phyloP scores from a whole-genome alignment of 2,888 invertebrate genomes.

The Cataglyphis cursor region DNA sequence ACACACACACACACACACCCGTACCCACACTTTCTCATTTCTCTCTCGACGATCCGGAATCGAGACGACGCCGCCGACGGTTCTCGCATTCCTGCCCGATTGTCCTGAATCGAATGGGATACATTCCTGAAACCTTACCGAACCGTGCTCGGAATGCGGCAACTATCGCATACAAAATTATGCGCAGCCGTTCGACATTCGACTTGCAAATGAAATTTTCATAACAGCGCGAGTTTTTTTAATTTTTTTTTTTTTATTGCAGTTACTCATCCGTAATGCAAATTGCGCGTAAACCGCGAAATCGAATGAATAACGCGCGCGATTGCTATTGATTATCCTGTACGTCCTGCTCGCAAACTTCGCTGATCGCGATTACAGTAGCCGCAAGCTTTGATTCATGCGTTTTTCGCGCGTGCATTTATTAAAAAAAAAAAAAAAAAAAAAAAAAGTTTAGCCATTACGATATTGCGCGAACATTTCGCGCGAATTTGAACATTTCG shows the following conservation, averaged over 20 bases:
- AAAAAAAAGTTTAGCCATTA: too few species aligned
- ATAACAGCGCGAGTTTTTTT: constrained; percentile 15
- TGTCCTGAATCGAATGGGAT: constrained; percentile 79
- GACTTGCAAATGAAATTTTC: constrained; percentile 48
- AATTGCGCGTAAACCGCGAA: neutral
- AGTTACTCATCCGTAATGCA: too few species aligned
- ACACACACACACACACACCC: neutral
- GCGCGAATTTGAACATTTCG: too few species aligned
- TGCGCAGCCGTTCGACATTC: constrained; percentile 17
- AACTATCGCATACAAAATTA: constrained; percentile 40
- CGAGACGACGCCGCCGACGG: constrained; percentile 68
- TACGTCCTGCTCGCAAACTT: neutral
- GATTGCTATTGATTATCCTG: neutral
- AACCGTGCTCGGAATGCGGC: constrained; percentile 48
- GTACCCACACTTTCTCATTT: neutral
- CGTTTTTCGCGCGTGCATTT: neutral
- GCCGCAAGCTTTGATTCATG: neutral
- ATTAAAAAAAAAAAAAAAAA: neutral
- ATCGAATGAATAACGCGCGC: constrained; percentile 3
- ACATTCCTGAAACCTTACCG: constrained; percentile 74
- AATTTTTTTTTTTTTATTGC: neutral
- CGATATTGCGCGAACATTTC: neutral
- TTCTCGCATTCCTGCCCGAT: constrained; percentile 81
- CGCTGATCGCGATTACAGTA: neutral
- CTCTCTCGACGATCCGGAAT: constrained; percentile 61